A percentile compares a stretch with the other conserved stretches of the same genome.
phyloP scores from a whole-genome alignment of 1,140 invertebrate species.

The Babylonia areolata region DNA sequence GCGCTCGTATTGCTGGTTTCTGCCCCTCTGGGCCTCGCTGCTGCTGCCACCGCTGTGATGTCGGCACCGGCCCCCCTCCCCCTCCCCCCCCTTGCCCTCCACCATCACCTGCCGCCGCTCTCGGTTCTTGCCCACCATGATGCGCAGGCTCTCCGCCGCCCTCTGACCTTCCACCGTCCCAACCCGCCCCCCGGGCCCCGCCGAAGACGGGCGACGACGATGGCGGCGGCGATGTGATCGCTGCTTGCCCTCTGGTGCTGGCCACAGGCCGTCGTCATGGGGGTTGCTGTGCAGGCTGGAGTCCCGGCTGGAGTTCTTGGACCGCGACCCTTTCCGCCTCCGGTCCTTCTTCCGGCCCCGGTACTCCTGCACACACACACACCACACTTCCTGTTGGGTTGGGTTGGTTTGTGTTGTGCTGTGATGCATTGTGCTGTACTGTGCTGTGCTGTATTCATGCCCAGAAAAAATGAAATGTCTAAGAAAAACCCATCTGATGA shows the following conservation, averaged over 20 bases:
- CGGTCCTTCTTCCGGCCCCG: slow-evolving; percentile 44
- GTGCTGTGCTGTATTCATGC: too few relatives aligned
- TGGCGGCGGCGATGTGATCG: slow-evolving; percentile 29
- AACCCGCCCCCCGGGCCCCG: slow-evolving; percentile 22
- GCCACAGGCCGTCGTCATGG: slow-evolving; percentile 31
- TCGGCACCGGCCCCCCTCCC: slow-evolving; percentile 16
- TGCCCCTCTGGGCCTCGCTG: slow-evolving; percentile 10
- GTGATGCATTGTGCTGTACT: too few relatives aligned
- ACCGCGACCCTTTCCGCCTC: slow-evolving; percentile 29
- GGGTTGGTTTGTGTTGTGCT: too few relatives aligned
- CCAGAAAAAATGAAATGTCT: too few relatives aligned
- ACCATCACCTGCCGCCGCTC: slow-evolving; percentile 39
- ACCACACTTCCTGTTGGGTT: too few relatives aligned
- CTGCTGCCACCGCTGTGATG: slow-evolving; percentile 9
- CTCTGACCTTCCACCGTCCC: slow-evolving; percentile 37
- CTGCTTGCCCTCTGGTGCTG: slow-evolving; percentile 21
- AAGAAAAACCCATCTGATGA: too few relatives aligned
- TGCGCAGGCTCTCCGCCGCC: slow-evolving; percentile 32
- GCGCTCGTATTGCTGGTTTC: slow-evolving; percentile 19
- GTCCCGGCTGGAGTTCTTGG: slow-evolving; percentile 40
- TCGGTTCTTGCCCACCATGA: slow-evolving; percentile 41
- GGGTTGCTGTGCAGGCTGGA: slow-evolving; percentile 48
- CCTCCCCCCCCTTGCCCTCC: slow-evolving; percentile 26
- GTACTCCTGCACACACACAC: slow-evolving; percentile 24
- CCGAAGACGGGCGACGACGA: slow-evolving; percentile 47